phyloP scores from a whole-genome alignment of 2,888 invertebrate species.

The Lamproptera curius region DNA sequence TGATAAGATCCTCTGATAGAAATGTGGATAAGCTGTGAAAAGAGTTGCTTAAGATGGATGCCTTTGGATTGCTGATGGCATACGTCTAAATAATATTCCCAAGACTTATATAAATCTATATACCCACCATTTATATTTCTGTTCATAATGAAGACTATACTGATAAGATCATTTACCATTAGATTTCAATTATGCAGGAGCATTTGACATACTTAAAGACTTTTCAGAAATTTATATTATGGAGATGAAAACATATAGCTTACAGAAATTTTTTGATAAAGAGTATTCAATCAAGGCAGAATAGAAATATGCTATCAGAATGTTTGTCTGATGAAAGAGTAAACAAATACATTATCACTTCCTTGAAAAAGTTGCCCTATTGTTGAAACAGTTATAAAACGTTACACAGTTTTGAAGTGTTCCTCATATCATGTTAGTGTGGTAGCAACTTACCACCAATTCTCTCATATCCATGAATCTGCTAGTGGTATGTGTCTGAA shows the following conservation, averaged over 20 bases:
- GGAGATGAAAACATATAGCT: slow-evolving; percentile 75
- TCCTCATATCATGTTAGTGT: too few relatives aligned
- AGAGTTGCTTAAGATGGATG: slow-evolving; percentile 24
- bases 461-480: too few relatives aligned
- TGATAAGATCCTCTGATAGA: slow-evolving; percentile 21
- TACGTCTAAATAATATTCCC: slow-evolving; percentile 80
- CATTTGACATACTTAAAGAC: slow-evolving; percentile 71
- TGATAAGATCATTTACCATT: slow-evolving; percentile 77
- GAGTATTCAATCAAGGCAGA: slow-evolving; percentile 59
- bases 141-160: slow-evolving; percentile 82
- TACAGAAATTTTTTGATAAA: slow-evolving; percentile 62
- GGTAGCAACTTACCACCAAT: too few relatives aligned
- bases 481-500: too few relatives aligned
- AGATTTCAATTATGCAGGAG: slow-evolving; percentile 80
- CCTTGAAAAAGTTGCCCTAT: too few relatives aligned
- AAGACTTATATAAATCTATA: slow-evolving; percentile 83
- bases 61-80: slow-evolving; percentile 81
- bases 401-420: too few relatives aligned
- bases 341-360: too few relatives aligned
- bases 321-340: too few relatives aligned
- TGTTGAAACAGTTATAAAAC: too few relatives aligned
- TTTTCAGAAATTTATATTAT: slow-evolving; percentile 77
- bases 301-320: too few relatives aligned
- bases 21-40: background rate
- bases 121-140: slow-evolving; percentile 80